phyloP scores from a whole-genome alignment of 2,113 vertebrate species.

The Spilogale gracilis region DNA sequence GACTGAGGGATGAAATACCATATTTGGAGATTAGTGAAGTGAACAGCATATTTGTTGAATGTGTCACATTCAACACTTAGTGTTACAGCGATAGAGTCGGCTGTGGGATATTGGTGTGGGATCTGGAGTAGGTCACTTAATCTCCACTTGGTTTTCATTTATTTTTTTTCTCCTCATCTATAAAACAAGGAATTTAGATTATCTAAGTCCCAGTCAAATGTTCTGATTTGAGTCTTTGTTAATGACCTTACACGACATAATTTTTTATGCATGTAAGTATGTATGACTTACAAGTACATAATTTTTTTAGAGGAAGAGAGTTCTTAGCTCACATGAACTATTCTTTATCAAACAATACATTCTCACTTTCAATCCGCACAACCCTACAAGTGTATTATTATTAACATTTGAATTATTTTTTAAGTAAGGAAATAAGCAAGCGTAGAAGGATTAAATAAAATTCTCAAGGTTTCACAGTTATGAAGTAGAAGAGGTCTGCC shows the following conservation, averaged over 20 bases:
- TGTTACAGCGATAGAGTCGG: neutral
- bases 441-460: neutral
- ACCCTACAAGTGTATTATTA: neutral
- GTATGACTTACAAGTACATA: too few species aligned
- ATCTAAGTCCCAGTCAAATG: neutral
- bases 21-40: neutral
- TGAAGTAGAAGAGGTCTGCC: neutral
- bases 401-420: slow-evolving; percentile 7
- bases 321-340: neutral
- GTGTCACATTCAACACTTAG: neutral
- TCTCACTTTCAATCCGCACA: neutral
- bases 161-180: neutral
- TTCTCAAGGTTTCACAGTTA: neutral
- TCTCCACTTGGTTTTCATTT: neutral
- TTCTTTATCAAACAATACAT: neutral
- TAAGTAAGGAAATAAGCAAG: slow-evolving; percentile 19
- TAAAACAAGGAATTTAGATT: slow-evolving; percentile 41
- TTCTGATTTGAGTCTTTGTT: neutral
- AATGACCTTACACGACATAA: neutral
- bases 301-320: neutral
- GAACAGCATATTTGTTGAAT: neutral
- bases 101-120: neutral
- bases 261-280: too few species aligned
- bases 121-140: neutral
- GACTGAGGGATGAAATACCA: neutral